Conservation (phyloP, 2,113 vertebrate genomes). For the Phrynosoma blainvillii region DNA sequence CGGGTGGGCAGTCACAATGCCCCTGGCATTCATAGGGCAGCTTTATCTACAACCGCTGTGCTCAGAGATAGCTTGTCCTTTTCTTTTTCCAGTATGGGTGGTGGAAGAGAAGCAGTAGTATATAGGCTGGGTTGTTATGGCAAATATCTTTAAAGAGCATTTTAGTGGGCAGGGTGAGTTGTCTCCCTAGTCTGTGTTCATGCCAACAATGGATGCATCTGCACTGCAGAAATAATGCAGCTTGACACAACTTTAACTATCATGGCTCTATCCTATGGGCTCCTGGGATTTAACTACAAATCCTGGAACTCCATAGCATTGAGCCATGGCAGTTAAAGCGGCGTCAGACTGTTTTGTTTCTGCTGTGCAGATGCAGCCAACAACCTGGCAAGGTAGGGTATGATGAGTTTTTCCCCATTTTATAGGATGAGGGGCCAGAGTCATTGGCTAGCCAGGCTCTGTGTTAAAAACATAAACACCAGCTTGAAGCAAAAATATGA, state of each 20-base stretch:
- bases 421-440: background rate
- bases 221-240: no score
- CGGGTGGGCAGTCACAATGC: constrained; percentile 25
- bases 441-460: background rate
- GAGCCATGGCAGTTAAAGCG: no score
- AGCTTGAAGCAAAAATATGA: background rate
- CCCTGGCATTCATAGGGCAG: constrained; percentile 56
- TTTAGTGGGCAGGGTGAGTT: background rate
- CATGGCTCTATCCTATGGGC: no score
- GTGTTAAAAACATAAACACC: background rate
- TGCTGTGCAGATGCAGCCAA: no score
- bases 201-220: no score
- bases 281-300: no score
- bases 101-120: no score
- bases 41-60: constrained; percentile 1
- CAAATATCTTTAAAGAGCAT: background rate
- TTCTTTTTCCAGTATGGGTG: background rate
- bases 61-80: constrained; percentile 35
- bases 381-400: background rate
- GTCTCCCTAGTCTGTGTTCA: no score
- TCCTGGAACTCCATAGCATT: no score
- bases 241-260: no score
- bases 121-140: background rate
- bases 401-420: background rate
- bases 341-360: no score